phyloP scores from a whole-genome alignment of 2,888 invertebrate species.

The Yponomeuta cagnagella region DNA sequence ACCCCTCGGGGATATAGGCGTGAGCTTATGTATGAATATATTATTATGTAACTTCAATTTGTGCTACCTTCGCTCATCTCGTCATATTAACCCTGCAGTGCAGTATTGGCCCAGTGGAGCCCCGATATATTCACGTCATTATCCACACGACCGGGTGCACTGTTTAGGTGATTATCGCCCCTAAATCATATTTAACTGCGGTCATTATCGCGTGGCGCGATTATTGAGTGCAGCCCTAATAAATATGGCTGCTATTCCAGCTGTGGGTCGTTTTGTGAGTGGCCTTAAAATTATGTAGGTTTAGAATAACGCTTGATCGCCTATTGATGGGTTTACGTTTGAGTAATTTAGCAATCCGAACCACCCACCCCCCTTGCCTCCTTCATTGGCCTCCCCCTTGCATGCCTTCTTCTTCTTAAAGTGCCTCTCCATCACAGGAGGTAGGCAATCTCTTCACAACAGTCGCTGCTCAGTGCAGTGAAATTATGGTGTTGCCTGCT shows the following conservation, averaged over 20 bases:
- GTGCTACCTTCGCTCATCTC: not conserved
- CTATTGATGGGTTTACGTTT: too few species aligned
- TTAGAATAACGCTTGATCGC: not conserved
- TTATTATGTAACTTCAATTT: too few species aligned
- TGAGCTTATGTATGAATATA: too few species aligned
- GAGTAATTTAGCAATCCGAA: too few species aligned
- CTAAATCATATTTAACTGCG: constrained; percentile 58
- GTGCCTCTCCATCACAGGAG: too few species aligned
- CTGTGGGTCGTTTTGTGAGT: not conserved
- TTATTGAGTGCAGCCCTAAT: constrained; percentile 45
- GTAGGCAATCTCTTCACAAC: too few species aligned
- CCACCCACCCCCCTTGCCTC: too few species aligned
- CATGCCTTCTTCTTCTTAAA: too few species aligned
- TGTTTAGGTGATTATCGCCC: constrained; percentile 37
- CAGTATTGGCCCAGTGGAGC: not conserved
- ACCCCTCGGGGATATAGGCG: too few species aligned
- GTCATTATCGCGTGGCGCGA: constrained; percentile 48
- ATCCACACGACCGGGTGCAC: constrained; percentile 1
- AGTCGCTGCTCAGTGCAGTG: too few species aligned
- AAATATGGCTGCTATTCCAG: constrained; percentile 30
- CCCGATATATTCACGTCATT: constrained; percentile 7
- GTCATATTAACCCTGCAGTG: not conserved
- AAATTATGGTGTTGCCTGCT: too few species aligned
- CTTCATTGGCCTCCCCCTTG: too few species aligned
- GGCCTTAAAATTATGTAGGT: constrained; percentile 10